These are phyloP conservation scores for Trogon surrucura DNA, from an alignment of 2,113 vertebrate genomes.

Conservation along the genomic window DNA sequence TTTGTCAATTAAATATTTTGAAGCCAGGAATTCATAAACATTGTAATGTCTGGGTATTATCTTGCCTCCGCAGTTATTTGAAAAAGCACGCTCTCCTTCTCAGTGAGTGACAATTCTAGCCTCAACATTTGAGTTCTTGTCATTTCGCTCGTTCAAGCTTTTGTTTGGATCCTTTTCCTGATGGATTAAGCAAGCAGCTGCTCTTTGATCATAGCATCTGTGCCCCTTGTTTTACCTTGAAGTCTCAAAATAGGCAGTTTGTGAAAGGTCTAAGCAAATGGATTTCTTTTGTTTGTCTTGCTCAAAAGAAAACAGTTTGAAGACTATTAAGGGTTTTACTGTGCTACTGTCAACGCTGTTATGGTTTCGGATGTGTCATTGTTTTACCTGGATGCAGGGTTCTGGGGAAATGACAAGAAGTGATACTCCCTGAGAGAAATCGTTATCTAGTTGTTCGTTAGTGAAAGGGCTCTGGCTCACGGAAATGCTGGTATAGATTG, in stretches of 20 bases:
- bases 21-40: not conserved
- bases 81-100: not conserved
- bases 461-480: not conserved
- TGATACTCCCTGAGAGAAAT: not conserved
- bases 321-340: not conserved
- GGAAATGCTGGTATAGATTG: not conserved
- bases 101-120: not conserved
- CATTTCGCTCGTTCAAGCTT: not conserved
- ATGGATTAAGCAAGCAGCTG: slow-evolving; percentile 34
- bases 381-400: not conserved
- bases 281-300: slow-evolving; percentile 15
- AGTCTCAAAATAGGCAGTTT: not conserved
- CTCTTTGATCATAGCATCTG: slow-evolving; percentile 22
- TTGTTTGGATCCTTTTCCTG: slow-evolving; percentile 35
- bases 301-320: slow-evolving; percentile 1
- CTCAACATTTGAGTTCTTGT: not conserved
- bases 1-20: not conserved
- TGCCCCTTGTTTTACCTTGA: slow-evolving; percentile 8
- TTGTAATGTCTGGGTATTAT: not conserved
- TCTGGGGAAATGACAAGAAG: not conserved
- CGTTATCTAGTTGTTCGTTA: not conserved
- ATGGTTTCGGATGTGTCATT: not conserved
- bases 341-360: not conserved
- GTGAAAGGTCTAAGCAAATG: not conserved
- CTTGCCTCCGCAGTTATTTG: not conserved